Base-by-base conservation (phyloP, 2,888 invertebrate genomes). In the Lithophane socia region DNA sequence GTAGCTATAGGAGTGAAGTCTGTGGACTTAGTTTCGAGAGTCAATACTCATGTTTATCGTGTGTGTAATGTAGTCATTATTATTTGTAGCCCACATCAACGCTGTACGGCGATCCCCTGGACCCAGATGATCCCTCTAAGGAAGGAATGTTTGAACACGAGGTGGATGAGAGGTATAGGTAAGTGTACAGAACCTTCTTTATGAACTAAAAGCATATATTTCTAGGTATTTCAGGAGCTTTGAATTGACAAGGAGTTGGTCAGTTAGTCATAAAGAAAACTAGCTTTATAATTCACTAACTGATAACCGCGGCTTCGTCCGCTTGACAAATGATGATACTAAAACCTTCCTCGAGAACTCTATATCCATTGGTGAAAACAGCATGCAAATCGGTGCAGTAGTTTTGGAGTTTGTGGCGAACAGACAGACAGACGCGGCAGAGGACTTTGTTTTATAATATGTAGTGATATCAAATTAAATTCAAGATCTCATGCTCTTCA, bases 151-250 rank as follows among this genome's bases (percentile, higher is more conserved):
- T 92, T 82, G 92, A 95, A 72, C 96, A 96, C 87, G 96, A 96
- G 79, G 70, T 95, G 75, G 96, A 96, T 77, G 93, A 93, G 78
- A 92, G 95, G 93, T 90, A 94, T 88, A 96, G 96, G 96, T 96
- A 77, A 87, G 90, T 84, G 24, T 0, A 56, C 21, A 42, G n/a
- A 2, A n/a, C 8, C 1, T n/a, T 29, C 2, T 13, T 71, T 29
- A 3, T 37, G 2, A 29, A 29, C 29, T 61, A 3, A 18, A 37
- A 61, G 21, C 13, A 21, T 63, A 37, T 12, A 37, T 12, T 60
- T 60, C 1, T 3, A 21, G 21, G 21, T 12, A 63, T 37, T 21
- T 63, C 8, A 37, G 37, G 21, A 8, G 21, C 13, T 21, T 64
- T 64, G 13, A 21, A 21, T 7, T 21, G 8, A n/a, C n/a, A 42